Evolutionary conservation across 1,140 invertebrate species (phyloP), one percentile per base, ranked within the genome.

Genomic region (Bombus difficillimus): DNA sequence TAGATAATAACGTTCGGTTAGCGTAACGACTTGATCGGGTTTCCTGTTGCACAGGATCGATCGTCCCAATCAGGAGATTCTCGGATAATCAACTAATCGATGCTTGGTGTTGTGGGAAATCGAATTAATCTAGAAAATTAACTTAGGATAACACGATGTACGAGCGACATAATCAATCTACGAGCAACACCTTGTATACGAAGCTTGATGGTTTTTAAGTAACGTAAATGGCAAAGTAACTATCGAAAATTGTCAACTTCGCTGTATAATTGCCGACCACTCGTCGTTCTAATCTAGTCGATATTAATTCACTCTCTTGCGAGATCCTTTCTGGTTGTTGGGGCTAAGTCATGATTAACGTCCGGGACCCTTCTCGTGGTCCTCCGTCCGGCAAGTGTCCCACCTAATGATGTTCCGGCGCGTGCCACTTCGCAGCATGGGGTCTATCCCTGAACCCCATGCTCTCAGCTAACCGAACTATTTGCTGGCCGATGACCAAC

Each of bases 321-420:
- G 81, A 62, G 75, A 74, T 88, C 85, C 77, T 89, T 80, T 68
- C 43, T 73, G 83, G 22, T 75, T 62, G 77, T 81, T 37, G 69
- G 69, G n/a, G 39, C 72, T 37, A 75, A 90, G 79, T 79, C 74
- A 77, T 82, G 88, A 84, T 78, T 85, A 90, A 89, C 82, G 74
- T 22, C 25, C 41, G 41, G 72, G 43, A 77, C 89, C 79, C 82
- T 82, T 62, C 18, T 69, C 41, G 39, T 37, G 86, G 77, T 76
- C 79, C 79, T 83, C n/a, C 47, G 88, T 74, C 89, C 78, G 90
- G 93, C 94, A 95, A 95, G 95, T 95, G 95, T 94, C 92, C 90
- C 92, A 80, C 91, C 91, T 95, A 95, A 95, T 95, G 94, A 95
- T 93, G 94, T 93, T 89, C 92, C 90, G 93, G 93, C 95, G 94